Conservation (phyloP, 1,140 invertebrate genomes). For the Atta texana region DNA sequence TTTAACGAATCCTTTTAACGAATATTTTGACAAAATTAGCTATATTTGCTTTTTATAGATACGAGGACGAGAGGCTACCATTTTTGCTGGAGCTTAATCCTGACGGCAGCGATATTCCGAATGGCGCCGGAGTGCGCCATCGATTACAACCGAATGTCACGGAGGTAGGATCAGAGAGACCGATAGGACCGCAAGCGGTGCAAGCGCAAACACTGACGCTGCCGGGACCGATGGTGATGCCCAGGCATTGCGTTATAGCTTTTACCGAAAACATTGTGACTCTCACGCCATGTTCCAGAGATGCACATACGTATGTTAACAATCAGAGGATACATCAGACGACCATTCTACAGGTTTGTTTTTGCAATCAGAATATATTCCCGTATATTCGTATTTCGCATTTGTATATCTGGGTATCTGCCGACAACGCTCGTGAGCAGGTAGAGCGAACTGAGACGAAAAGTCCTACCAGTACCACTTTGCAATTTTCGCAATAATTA, state of each 20-base stretch:
- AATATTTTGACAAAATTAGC: background rate
- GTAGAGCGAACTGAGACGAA: too few species aligned
- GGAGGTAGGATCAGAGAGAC: slow-evolving; percentile 90
- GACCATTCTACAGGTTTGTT: slow-evolving; percentile 92
- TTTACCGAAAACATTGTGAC: slow-evolving; percentile 95
- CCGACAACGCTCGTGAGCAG: too few species aligned
- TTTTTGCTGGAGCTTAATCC: slow-evolving; percentile 89
- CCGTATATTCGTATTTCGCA: background rate
- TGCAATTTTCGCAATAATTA: too few species aligned
- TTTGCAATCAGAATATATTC: background rate
- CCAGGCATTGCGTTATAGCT: slow-evolving; percentile 97
- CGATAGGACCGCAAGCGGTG: slow-evolving; percentile 85
- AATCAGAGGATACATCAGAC: slow-evolving; percentile 96
- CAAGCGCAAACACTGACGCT: slow-evolving; percentile 86
- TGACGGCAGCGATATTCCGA: slow-evolving; percentile 89
- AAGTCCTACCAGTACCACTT: too few species aligned
- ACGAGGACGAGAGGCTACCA: slow-evolving; percentile 88
- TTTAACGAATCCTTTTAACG: background rate
- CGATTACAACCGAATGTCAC: slow-evolving; percentile 90
- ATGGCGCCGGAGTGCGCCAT: slow-evolving; percentile 87
- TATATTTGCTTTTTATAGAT: slow-evolving; percentile 56
- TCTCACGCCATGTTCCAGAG: slow-evolving; percentile 96
- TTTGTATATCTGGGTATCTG: too few species aligned
- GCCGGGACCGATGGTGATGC: slow-evolving; percentile 94
- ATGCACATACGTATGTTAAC: slow-evolving; percentile 97